Evolutionary conservation across 2,888 invertebrate genomes (phyloP).

Genomic region (Caenorhabditis parvicauda): DNA sequence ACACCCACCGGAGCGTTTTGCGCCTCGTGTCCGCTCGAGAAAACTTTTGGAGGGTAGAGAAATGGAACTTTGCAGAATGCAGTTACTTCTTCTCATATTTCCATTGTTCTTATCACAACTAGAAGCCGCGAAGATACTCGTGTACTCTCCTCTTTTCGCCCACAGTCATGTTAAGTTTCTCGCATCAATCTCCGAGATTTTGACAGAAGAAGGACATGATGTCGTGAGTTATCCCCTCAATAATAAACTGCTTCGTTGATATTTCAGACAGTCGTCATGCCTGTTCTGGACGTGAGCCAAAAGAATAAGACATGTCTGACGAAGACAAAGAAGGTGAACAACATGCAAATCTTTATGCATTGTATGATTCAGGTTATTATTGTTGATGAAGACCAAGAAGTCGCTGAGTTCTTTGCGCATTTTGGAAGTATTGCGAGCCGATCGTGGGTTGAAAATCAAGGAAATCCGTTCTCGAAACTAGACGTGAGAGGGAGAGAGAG

Average conservation of each 20-base stretch:
- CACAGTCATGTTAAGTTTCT: slow-evolving; percentile 20
- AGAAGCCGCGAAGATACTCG: not conserved
- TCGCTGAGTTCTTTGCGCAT: not conserved
- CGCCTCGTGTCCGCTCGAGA: too few species aligned
- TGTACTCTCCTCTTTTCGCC: not conserved
- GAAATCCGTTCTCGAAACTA: slow-evolving; percentile 6
- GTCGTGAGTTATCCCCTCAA: slow-evolving; percentile 10
- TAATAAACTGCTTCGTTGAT: not conserved
- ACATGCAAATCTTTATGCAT: too few species aligned
- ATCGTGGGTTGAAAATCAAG: slow-evolving; percentile 1
- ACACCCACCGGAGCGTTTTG: too few species aligned
- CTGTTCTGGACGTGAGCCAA: slow-evolving; percentile 14
- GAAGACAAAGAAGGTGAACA: slow-evolving; percentile 10
- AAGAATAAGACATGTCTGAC: slow-evolving; percentile 7
- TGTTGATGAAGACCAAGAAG: slow-evolving; percentile 15
- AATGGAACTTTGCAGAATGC: too few species aligned
- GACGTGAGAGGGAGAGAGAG: slow-evolving; percentile 10
- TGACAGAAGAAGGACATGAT: slow-evolving; percentile 30
- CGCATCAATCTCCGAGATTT: slow-evolving; percentile 16
- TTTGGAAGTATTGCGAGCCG: not conserved
- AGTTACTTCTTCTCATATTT: too few species aligned
- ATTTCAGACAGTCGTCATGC: slow-evolving; percentile 27
- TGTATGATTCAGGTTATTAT: slow-evolving; percentile 11
- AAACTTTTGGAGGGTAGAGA: too few species aligned
- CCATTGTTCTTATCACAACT: too few species aligned